A percentile compares a stretch with the other conserved stretches of the same genome.
phyloP scores from a whole-genome alignment of 1,140 invertebrate genomes.

The Ceratina calcarata region DNA sequence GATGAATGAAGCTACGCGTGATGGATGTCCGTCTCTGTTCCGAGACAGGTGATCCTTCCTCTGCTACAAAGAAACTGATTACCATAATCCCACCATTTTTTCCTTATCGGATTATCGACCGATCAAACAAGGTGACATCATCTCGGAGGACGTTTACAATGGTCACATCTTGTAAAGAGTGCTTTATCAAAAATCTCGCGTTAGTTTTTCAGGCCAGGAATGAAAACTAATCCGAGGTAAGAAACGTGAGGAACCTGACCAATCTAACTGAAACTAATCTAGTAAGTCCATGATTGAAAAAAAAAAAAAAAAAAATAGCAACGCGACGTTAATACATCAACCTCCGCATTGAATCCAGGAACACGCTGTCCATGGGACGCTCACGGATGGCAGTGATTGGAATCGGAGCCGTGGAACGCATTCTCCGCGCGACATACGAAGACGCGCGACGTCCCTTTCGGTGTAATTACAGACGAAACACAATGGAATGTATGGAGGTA shows the following conservation, averaged over 20 bases:
- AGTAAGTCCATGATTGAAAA: too few relatives aligned
- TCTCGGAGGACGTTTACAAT: not conserved
- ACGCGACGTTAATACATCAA: too few relatives aligned
- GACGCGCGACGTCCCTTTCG: conserved; percentile 37
- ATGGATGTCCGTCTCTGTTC: not conserved
- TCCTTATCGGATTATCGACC: not conserved
- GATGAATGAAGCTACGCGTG: not conserved
- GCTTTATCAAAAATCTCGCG: not conserved
- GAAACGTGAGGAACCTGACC: too few relatives aligned
- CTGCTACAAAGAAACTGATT: not conserved
- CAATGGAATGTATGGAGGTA: conserved; percentile 73
- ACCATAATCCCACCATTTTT: conserved; percentile 1
- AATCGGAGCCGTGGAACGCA: conserved; percentile 20
- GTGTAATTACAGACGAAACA: conserved; percentile 73
- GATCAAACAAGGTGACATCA: not conserved
- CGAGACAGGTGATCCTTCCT: not conserved
- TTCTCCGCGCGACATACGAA: conserved; percentile 39
- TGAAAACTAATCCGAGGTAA: too few relatives aligned
- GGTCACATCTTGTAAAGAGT: too few relatives aligned
- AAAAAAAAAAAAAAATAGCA: too few relatives aligned
- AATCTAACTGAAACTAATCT: too few relatives aligned
- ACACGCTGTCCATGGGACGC: conserved; percentile 20
- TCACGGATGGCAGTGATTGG: conserved; percentile 34
- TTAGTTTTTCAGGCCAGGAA: not conserved
- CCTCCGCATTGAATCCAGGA: not conserved